Base-by-base conservation (phyloP, 2,113 vertebrate genomes). In the Scomber japonicus region DNA sequence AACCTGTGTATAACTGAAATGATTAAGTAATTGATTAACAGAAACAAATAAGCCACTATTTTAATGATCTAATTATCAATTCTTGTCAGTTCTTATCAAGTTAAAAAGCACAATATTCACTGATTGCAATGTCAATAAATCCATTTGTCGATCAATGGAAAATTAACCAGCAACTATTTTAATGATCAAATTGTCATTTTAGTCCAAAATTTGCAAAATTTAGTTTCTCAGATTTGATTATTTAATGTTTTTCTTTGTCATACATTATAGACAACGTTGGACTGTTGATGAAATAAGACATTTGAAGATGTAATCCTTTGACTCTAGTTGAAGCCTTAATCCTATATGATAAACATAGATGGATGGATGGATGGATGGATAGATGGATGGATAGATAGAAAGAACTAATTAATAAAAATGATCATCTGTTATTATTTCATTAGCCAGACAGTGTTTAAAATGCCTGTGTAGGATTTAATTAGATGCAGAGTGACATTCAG, bases 391-490 rank as follows among this genome's bases (percentile, higher is more conserved):
- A 27, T 27, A 3, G 24, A 27, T 27, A 27, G 24, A 35, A 35
- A 35, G 1, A 7, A 7, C 7, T 35, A 35, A 35, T 35, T 6
- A 35, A 35, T 6, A 35, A 35, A 35, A 35, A 35, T 5, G 5
- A 35, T 35, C 31, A 35, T 35, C 31, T 35, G 5, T 35, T 7
- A 35, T 35, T 35, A 35, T 48, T 17, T 13, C n/a, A 75, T 59
- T 64, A 40, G 60, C 31, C 63, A 59, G 49, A 63, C 16, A 31
- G 35, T 35, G 17, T 21, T 54, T 19, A 44, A 63, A 51, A 68
- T 66, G 66, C 27, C 30, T 16, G 10, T 21, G 45, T 27, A 12
- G 51, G 53, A 31, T 59, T 21, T 69, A 77, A 76, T 64, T 54
- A 68, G 24, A 73, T 10, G 24, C 51, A 77, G 35, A 62, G 30